A percentile compares a stretch with the other conserved stretches of the same genome.
Evolutionary conservation across 2,113 vertebrate species (phyloP).

Genomic region (Echinops telfairi): DNA sequence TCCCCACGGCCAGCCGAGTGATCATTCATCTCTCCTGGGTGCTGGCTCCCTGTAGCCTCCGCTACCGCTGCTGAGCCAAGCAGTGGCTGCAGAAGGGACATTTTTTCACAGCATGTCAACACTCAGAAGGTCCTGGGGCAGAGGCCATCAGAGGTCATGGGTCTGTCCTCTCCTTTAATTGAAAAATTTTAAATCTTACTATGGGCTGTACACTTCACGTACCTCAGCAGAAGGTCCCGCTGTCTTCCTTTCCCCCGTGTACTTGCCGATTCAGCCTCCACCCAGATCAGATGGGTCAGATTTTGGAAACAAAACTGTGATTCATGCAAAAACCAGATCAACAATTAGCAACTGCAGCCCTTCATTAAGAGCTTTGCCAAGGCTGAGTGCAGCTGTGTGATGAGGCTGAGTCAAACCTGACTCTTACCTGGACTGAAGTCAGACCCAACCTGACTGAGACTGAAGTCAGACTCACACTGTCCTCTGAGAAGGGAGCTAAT

Average conservation of each 20-base stretch:
- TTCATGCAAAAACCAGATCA: slow-evolving; percentile 50
- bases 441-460: not conserved
- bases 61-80: not conserved
- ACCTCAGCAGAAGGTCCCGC: slow-evolving; percentile 8
- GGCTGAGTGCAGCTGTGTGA: not conserved
- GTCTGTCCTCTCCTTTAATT: not conserved
- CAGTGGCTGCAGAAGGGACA: not conserved
- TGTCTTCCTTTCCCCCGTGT: not conserved
- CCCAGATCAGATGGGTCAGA: not conserved
- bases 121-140: not conserved
- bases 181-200: slow-evolving; percentile 45
- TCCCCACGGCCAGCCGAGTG: not conserved
- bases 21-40: not conserved
- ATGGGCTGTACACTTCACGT: not conserved
- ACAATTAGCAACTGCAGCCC: slow-evolving; percentile 2
- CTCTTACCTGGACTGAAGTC: not conserved
- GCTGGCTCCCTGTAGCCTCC: not conserved
- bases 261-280: slow-evolving; percentile 23
- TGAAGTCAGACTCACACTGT: not conserved
- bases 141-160: not conserved
- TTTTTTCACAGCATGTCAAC: not conserved
- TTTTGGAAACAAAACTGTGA: slow-evolving; percentile 63
- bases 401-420: slow-evolving; percentile 5
- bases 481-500: not conserved
- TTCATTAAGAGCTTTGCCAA: slow-evolving; percentile 36